phyloP scores from a whole-genome alignment of 2,888 invertebrate species.

The Rotaria socialis region DNA sequence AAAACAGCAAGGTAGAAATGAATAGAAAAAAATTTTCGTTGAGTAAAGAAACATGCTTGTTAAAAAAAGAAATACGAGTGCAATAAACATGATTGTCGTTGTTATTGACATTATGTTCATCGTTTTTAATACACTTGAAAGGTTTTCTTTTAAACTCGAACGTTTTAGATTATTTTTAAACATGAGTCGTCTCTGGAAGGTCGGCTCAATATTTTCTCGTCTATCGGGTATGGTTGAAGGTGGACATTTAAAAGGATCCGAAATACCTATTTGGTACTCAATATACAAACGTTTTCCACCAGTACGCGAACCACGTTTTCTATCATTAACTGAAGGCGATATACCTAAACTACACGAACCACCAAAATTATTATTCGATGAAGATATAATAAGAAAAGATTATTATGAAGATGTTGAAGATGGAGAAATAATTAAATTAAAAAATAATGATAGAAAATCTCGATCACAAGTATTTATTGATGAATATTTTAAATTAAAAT shows the following conservation, averaged over 20 bases:
- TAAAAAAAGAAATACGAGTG: neutral
- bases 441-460: slow-evolving; percentile 10
- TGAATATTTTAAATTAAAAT: slow-evolving; percentile 18
- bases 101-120: neutral
- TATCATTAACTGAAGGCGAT: neutral
- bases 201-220: slow-evolving; percentile 32
- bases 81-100: neutral
- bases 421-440: slow-evolving; percentile 17
- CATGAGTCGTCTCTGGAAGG: slow-evolving; percentile 13
- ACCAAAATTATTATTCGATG: neutral
- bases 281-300: slow-evolving; percentile 36
- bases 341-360: neutral
- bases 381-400: neutral
- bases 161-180: neutral
- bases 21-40: neutral
- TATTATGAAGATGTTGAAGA: slow-evolving; percentile 33
- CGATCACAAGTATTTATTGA: slow-evolving; percentile 35
- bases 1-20: neutral
- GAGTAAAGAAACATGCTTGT: neutral
- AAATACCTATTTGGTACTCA: neutral
- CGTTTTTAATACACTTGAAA: neutral
- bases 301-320: neutral
- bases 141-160: neutral
- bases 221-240: slow-evolving; percentile 10
- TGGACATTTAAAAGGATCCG: neutral